These are phyloP conservation scores for Sebastes goodei DNA, from an alignment of 2,797 vertebrate genomes.

Conservation along the genomic window DNA sequence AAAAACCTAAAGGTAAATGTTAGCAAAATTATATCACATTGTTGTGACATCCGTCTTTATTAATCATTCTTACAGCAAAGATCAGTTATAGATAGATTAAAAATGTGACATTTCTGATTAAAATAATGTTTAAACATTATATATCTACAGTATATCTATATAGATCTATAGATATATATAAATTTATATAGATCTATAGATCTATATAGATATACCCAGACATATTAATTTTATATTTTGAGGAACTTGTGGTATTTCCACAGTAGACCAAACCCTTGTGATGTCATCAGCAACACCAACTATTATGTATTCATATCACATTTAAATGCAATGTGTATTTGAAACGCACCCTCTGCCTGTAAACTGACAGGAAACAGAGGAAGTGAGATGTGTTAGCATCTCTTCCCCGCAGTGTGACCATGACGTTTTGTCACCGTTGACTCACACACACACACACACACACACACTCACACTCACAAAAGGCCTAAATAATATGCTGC, in stretches of 20 bases:
- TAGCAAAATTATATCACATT: not conserved
- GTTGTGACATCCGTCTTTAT: not conserved
- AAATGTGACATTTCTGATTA: not conserved
- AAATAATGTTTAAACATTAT: not conserved
- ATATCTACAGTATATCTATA: too few species aligned
- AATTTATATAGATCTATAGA: too few species aligned
- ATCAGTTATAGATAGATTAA: not conserved
- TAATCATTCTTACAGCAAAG: not conserved
- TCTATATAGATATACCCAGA: not conserved
- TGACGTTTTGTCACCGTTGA: not conserved
- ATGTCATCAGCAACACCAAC: not conserved
- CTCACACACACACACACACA: not conserved
- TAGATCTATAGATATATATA: too few species aligned
- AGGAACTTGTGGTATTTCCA: not conserved
- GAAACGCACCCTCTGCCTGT: not conserved
- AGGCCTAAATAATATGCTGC: too few species aligned
- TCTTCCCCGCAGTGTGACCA: not conserved
- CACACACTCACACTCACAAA: not conserved
- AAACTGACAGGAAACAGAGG: conserved; percentile 29
- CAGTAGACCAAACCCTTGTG: not conserved
- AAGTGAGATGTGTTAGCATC: conserved; percentile 31
- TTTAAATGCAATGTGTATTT: not conserved
- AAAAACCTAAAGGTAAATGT: not conserved
- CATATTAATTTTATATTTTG: not conserved
- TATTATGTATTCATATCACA: not conserved